phyloP scores from a whole-genome alignment of 2,113 vertebrate species.

The Trematocara marginatum region DNA sequence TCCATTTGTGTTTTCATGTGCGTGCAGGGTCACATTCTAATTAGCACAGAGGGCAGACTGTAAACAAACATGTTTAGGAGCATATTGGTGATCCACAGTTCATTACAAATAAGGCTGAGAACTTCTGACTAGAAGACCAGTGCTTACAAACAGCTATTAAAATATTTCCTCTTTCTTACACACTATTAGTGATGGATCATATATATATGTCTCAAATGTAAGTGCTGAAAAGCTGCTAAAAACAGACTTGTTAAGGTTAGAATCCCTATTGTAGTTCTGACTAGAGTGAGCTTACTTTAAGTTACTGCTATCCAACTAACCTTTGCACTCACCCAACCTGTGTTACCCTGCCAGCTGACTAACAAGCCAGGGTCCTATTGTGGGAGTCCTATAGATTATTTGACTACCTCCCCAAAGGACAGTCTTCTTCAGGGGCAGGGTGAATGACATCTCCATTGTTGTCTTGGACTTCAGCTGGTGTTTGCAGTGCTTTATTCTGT shows the following conservation, averaged over 20 bases:
- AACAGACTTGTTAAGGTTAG: neutral
- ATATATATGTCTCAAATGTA: neutral
- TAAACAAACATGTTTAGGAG: slow-evolving; percentile 68
- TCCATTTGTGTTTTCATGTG: slow-evolving; percentile 5
- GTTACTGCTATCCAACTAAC: neutral
- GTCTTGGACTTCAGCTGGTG: neutral
- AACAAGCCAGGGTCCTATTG: neutral
- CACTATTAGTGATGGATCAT: neutral
- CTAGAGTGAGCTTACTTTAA: neutral
- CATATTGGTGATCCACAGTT: slow-evolving; percentile 53
- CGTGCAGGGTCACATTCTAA: slow-evolving; percentile 76
- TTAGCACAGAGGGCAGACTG: slow-evolving; percentile 80
- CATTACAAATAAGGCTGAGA: slow-evolving; percentile 28
- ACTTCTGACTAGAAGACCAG: neutral
- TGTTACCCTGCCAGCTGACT: neutral
- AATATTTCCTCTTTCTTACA: neutral
- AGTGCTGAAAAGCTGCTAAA: neutral
- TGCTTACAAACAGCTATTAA: neutral
- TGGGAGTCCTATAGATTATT: neutral
- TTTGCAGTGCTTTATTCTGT: neutral
- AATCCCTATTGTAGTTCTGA: neutral
- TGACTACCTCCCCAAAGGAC: neutral
- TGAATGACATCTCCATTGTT: neutral
- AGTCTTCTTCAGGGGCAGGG: neutral
- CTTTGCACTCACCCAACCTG: neutral